phyloP scores from a whole-genome alignment of 2,888 invertebrate genomes.

The Lucinisca nassula region DNA sequence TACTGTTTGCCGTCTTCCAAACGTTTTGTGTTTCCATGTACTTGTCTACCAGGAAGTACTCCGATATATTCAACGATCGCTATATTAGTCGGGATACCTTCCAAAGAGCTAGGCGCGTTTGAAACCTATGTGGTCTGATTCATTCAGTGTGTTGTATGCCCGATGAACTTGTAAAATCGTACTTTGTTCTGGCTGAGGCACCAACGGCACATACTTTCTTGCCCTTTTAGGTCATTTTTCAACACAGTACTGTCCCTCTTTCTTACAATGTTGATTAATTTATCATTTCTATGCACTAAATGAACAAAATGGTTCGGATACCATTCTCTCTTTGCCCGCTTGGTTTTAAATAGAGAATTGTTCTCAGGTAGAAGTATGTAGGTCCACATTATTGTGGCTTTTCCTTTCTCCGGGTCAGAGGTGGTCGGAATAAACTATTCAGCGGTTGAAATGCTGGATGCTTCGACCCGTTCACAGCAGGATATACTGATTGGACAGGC shows the following conservation, averaged over 20 bases:
- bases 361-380: constrained; percentile 1
- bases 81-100: too few species aligned
- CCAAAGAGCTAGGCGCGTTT: background rate
- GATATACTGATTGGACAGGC: constrained; percentile 10
- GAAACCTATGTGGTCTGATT: background rate
- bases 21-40: background rate
- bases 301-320: constrained; percentile 25
- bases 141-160: background rate
- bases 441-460: background rate
- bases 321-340: background rate
- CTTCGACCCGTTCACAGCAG: background rate
- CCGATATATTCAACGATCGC: background rate
- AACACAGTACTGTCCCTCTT: background rate
- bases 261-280: background rate
- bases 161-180: background rate
- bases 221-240: background rate
- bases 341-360: background rate
- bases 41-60: background rate
- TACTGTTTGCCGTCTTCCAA: background rate
- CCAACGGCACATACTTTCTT: background rate
- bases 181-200: background rate
- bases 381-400: constrained; percentile 29
- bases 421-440: constrained; percentile 16
- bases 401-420: constrained; percentile 15
- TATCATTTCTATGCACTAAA: background rate